Conservation (phyloP, 64 coral and sea anemone genomes). For the Orbicella faveolata region DNA sequence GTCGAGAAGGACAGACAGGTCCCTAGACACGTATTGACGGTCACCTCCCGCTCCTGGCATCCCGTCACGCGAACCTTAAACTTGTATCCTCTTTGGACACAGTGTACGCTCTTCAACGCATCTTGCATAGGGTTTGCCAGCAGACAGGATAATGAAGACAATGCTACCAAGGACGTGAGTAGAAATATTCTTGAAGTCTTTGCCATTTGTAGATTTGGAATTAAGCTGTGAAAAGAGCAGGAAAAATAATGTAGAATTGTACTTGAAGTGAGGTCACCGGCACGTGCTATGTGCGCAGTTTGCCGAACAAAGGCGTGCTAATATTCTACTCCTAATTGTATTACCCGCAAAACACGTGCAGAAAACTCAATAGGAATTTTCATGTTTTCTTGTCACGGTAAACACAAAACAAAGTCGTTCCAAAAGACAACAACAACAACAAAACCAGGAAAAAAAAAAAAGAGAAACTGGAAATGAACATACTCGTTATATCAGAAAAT, state of each 20-base stretch:
- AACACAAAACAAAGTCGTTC: too few relatives aligned
- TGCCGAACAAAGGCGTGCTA: neutral
- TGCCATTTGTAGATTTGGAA: slow-evolving; percentile 24
- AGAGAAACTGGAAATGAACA: too few relatives aligned
- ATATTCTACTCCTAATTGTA: neutral
- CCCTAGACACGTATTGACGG: slow-evolving; percentile 31
- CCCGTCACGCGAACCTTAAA: slow-evolving; percentile 5
- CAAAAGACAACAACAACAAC: too few relatives aligned
- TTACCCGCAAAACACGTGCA: too few relatives aligned
- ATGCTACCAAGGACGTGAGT: neutral
- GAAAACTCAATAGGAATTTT: too few relatives aligned
- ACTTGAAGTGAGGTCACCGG: neutral
- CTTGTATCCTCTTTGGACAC: neutral
- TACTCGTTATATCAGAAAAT: too few relatives aligned
- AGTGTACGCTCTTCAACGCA: slow-evolving; percentile 16
- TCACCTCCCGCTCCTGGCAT: slow-evolving; percentile 16
- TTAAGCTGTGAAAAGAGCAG: neutral
- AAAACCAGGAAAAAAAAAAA: too few relatives aligned
- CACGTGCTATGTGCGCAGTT: neutral
- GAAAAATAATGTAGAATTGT: neutral
- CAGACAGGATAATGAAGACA: neutral
- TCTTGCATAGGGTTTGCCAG: neutral
- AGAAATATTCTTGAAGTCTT: neutral
- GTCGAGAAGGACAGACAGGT: slow-evolving; percentile 33
- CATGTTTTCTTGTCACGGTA: too few relatives aligned